Evolutionary conservation across 2,113 vertebrate genomes (phyloP).

Genomic region (Galeopterus variegatus): DNA sequence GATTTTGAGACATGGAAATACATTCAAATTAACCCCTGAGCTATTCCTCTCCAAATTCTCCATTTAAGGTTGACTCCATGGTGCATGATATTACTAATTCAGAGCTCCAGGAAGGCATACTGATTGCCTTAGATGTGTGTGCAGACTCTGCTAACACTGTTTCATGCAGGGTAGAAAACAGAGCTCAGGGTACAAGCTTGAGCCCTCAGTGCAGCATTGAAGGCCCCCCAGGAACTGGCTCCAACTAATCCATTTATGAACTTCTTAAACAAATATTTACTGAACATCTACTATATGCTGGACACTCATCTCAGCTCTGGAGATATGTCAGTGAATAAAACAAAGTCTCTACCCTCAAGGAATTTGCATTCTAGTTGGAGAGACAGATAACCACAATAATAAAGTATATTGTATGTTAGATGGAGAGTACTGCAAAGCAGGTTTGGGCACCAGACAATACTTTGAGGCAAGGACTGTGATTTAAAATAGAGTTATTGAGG

Average conservation of each 20-base stretch:
- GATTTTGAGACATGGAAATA: slow-evolving; percentile 60
- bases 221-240: background rate
- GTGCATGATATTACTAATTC: background rate
- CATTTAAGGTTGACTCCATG: slow-evolving; percentile 5
- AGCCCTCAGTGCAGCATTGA: fast-evolving
- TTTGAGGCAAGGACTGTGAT: fast-evolving
- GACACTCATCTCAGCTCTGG: background rate
- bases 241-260: background rate
- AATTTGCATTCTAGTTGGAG: background rate
- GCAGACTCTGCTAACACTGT: background rate
- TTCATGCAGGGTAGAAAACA: background rate
- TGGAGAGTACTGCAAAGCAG: background rate
- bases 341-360: background rate
- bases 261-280: background rate
- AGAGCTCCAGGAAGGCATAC: background rate
- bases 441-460: background rate
- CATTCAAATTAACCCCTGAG: slow-evolving; percentile 70
- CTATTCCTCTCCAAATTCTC: slow-evolving; percentile 53
- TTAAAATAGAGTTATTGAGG: background rate
- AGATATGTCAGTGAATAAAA: background rate
- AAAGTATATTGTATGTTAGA: background rate
- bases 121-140: background rate
- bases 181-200: background rate
- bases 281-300: background rate
- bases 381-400: background rate